A percentile compares a stretch with the other conserved stretches of the same genome.
phyloP scores from a whole-genome alignment of 2,888 invertebrate species.

The Drosophila paracracens region DNA sequence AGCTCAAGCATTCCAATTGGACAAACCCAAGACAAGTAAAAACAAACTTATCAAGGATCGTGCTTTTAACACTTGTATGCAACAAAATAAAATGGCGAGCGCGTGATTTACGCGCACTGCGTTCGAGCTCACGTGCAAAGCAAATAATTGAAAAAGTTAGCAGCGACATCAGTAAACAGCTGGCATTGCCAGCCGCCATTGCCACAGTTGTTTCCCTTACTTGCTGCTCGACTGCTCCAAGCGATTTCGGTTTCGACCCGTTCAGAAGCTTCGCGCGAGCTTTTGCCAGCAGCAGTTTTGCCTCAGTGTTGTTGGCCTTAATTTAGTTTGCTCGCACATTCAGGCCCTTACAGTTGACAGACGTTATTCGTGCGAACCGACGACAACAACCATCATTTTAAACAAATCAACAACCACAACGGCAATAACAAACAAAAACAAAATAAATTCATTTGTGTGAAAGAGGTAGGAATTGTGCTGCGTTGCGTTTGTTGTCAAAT shows the following conservation, averaged over 20 bases:
- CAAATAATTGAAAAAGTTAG: constrained; percentile 25
- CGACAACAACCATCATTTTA: constrained; percentile 7
- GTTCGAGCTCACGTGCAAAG: constrained; percentile 59
- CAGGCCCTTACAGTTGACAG: constrained; percentile 63
- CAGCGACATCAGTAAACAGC: constrained; percentile 47
- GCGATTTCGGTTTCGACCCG: constrained; percentile 57
- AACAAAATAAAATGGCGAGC: constrained; percentile 47
- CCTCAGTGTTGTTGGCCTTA: constrained; percentile 70
- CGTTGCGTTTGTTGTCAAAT: constrained; percentile 15
- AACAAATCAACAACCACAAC: constrained; percentile 8
- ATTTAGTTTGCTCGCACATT: constrained; percentile 72
- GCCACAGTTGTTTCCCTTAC: constrained; percentile 15
- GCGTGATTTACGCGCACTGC: constrained; percentile 41
- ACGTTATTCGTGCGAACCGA: constrained; percentile 28
- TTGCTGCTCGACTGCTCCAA: constrained; percentile 27
- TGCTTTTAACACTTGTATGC: background rate
- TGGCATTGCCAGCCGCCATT: constrained; percentile 54
- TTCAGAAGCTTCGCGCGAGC: constrained; percentile 58
- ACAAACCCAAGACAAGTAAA: background rate
- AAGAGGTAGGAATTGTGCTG: constrained; percentile 36
- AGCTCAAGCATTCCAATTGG: constrained; percentile 58
- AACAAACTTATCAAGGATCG: constrained; percentile 23
- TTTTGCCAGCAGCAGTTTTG: constrained; percentile 62
- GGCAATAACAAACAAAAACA: background rate
- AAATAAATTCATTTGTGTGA: background rate